Base-by-base conservation (phyloP, 2,113 vertebrate genomes). In the Malurus melanocephalus region DNA sequence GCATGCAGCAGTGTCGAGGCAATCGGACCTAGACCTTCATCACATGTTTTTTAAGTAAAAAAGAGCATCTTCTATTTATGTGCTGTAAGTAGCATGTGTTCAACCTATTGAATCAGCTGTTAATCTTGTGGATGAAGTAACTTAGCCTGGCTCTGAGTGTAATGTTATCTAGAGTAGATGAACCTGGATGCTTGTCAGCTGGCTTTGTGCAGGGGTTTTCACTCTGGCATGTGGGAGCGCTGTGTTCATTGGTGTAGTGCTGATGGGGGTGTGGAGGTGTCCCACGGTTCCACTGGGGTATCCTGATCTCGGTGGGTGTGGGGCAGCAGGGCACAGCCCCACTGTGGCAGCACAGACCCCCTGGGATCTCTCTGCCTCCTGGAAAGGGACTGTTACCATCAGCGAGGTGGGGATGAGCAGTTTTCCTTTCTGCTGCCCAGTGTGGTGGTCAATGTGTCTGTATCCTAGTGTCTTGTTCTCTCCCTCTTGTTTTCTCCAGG, bases 71-170 rank as follows among this genome's bases (percentile, higher is more conserved):
- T 81, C 61, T 94, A 6, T 92, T 81, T 89, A 38, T 95, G 95
- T 96, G 93, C 95, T 94, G 82, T 88, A 75, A 80, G 91, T 96
- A 92, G 95, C 92, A 88, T 96, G 95, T 87, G 85, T 92, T 80
- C 71, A 67, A 20, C 55, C 83, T 91, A 80, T 75, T 35, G 81
- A 77, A 78, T 93, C 73, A 27, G 80, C 69, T 94, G 85, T 95
- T 81, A 93, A 91, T 77, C 80, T 76, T 85, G 87, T 93, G 89
- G 88, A 71, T 92, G 48, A 91, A 93, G 67, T 87, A 72, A 66
- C 1, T 59, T 78, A n/a, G 62, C 79, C 87, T 84, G 92, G 83
- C 73, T 91, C 85, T 30, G 46, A 73, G 56, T 92, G 77, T 43
- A n/a, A 49, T 59, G 8, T 82, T 75, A 49, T 12, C 56, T 93